phyloP scores from a whole-genome alignment of 2,113 vertebrate species.

The Apodemus sylvaticus region DNA sequence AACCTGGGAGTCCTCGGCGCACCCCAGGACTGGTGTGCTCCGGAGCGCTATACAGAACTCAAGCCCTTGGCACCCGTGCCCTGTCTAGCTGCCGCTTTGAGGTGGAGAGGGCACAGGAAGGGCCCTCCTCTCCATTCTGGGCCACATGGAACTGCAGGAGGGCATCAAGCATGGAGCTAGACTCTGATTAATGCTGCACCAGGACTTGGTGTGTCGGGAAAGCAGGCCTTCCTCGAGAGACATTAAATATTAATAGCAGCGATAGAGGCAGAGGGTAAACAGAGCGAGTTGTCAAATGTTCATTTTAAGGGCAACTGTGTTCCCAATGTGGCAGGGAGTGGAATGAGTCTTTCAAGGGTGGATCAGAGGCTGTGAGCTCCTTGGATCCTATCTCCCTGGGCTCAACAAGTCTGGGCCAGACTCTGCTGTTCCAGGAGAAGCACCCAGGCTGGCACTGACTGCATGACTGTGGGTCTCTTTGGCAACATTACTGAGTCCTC shows the following conservation, averaged over 20 bases:
- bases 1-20: not conserved
- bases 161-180: not conserved
- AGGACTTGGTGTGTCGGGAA: conserved; percentile 64
- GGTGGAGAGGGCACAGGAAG: too few species aligned
- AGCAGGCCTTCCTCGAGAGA: conserved; percentile 74
- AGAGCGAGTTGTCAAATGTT: conserved; percentile 78
- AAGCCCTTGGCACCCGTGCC: fast-evolving
- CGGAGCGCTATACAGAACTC: not conserved
- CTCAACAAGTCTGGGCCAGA: not conserved
- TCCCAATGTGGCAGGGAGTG: not conserved
- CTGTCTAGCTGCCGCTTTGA: not conserved
- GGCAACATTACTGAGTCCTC: not conserved
- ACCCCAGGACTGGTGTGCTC: not conserved
- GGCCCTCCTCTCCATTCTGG: fast-evolving
- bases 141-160: not conserved
- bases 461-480: not conserved
- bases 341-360: not conserved
- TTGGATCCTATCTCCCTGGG: not conserved
- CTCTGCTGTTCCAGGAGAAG: not conserved
- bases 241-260: conserved; percentile 84
- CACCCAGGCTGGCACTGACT: not conserved
- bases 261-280: conserved; percentile 82
- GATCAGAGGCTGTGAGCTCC: conserved; percentile 37
- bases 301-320: conserved; percentile 70
- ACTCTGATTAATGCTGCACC: conserved; percentile 69